phyloP scores from a whole-genome alignment of 2,888 invertebrate genomes.

The Metopia argyrocephala region DNA sequence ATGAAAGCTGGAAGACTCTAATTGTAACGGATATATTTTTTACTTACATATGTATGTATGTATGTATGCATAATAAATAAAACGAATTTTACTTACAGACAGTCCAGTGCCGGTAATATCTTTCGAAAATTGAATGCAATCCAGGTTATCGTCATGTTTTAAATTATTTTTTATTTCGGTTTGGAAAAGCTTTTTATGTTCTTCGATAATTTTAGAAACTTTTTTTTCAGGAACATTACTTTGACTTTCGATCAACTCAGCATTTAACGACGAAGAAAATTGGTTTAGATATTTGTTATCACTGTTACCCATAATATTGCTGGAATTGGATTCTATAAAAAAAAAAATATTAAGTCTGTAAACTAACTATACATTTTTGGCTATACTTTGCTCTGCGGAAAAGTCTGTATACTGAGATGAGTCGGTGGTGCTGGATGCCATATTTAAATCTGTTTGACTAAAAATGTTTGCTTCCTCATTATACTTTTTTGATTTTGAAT shows the following conservation, averaged over 20 bases:
- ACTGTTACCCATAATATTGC: slow-evolving; percentile 8
- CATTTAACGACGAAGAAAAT: slow-evolving; percentile 30
- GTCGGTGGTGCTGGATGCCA: slow-evolving; percentile 39
- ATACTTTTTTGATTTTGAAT: slow-evolving; percentile 47
- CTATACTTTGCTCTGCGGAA: slow-evolving; percentile 94
- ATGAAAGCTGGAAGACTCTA: no score
- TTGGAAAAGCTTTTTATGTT: slow-evolving; percentile 23
- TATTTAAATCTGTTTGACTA: slow-evolving; percentile 42
- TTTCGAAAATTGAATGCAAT: slow-evolving; percentile 22
- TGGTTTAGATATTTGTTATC: slow-evolving; percentile 33
- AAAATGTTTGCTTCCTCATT: slow-evolving; percentile 32
- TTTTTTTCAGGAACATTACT: slow-evolving; percentile 17
- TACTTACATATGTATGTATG: background rate
- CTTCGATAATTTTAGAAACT: slow-evolving; percentile 21
- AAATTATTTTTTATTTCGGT: slow-evolving; percentile 11
- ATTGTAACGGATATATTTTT: background rate
- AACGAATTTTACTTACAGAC: slow-evolving; percentile 47
- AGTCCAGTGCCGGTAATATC: slow-evolving; percentile 38
- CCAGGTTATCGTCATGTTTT: slow-evolving; percentile 36
- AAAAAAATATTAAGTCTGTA: background rate
- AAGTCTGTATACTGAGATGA: slow-evolving; percentile 84
- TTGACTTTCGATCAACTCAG: slow-evolving; percentile 11
- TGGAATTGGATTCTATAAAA: slow-evolving; percentile 39
- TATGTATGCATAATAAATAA: no score
- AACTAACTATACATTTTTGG: background rate